A percentile compares a stretch with the other conserved stretches of the same genome.
These are phyloP conservation scores for Balaenoptera acutorostrata DNA, from an alignment of 2,113 vertebrate genomes.

Conservation along the genomic window DNA sequence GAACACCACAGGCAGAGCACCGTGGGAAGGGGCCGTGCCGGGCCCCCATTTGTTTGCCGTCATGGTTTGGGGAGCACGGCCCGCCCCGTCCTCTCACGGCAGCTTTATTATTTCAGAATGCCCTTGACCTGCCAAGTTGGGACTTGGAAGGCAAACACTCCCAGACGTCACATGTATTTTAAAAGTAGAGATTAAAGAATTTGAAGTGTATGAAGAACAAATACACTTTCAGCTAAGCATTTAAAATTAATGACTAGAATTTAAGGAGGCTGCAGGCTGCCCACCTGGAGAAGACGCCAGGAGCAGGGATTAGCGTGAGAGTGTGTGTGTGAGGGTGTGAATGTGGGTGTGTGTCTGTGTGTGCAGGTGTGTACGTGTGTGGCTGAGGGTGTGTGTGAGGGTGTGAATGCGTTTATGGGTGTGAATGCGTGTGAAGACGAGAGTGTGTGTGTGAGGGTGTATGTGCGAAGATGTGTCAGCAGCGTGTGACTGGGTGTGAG, in stretches of 20 bases:
- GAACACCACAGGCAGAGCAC: background rate
- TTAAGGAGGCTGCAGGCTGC: background rate
- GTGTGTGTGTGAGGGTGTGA: background rate
- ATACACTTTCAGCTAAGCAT: background rate
- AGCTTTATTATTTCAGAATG: background rate
- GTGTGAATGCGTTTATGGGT: accelerated
- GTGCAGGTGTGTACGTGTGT: background rate
- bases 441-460: background rate
- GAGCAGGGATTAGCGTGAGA: accelerated
- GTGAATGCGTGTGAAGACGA: background rate
- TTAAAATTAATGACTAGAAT: accelerated
- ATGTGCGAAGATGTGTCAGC: background rate
- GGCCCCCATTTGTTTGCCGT: slow-evolving; percentile 62
- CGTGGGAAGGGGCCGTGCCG: slow-evolving; percentile 45
- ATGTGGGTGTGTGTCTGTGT: too few relatives aligned
- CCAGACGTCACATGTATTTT: accelerated
- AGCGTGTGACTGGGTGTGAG: background rate
- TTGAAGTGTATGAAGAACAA: background rate
- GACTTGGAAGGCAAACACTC: background rate
- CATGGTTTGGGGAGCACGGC: slow-evolving; percentile 44
- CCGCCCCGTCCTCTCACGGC: background rate
- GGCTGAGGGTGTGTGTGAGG: too few relatives aligned
- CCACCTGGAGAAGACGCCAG: background rate
- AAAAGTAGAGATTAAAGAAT: background rate
- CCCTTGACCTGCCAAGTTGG: accelerated